Conservation (phyloP, 1,140 invertebrate genomes). For the Brachionus rubens region DNA sequence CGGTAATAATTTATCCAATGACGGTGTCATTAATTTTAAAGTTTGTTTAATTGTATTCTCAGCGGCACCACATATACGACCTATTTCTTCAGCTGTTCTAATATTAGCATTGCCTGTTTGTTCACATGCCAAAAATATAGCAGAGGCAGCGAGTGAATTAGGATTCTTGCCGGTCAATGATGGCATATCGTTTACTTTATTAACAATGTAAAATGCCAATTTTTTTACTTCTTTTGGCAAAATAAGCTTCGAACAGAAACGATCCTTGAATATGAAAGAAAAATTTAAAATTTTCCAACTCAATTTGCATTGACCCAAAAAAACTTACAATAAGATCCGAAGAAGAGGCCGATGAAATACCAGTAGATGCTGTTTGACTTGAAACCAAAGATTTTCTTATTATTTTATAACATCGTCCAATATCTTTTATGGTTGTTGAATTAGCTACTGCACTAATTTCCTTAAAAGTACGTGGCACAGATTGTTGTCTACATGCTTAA, state of each 20-base stretch:
- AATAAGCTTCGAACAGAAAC: constrained; percentile 67
- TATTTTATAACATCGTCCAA: constrained; percentile 90
- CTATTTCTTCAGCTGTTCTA: constrained; percentile 71
- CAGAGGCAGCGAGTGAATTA: constrained; percentile 95
- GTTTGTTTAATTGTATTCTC: constrained; percentile 97
- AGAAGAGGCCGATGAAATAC: neutral
- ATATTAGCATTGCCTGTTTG: constrained; percentile 72
- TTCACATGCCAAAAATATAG: constrained; percentile 99
- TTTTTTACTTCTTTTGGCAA: constrained; percentile 87
- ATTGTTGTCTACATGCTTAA: constrained; percentile 88
- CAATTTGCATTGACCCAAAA: too few relatives aligned
- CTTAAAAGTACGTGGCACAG: constrained; percentile 96
- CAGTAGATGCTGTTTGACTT: constrained; percentile 65
- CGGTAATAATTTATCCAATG: constrained; percentile 85
- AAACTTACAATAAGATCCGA: neutral
- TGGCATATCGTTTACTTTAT: constrained; percentile 91
- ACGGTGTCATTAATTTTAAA: constrained; percentile 95
- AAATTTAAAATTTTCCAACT: too few relatives aligned
- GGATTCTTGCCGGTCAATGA: constrained; percentile 97
- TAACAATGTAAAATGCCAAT: constrained; percentile 91
- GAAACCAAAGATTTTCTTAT: constrained; percentile 73
- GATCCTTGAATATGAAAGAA: constrained; percentile 58
- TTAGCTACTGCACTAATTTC: constrained; percentile 56
- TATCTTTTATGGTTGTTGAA: constrained; percentile 79
- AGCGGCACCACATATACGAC: constrained; percentile 95